A percentile compares a stretch with the other conserved stretches of the same genome.
Conservation (phyloP, 1,140 invertebrate species). For the Temnothorax nylanderi region DNA sequence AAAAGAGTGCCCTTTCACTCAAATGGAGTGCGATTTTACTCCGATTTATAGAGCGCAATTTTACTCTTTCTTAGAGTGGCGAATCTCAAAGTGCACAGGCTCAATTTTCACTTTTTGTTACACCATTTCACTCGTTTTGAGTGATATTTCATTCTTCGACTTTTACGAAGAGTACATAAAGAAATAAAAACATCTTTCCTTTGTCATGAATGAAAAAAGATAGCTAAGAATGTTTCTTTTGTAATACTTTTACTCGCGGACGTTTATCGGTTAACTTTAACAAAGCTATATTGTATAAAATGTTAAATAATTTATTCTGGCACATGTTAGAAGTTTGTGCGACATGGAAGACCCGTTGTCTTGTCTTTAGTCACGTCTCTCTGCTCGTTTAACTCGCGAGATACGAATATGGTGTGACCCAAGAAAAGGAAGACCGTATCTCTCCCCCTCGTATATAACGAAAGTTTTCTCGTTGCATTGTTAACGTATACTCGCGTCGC, state of each 20-base stretch:
- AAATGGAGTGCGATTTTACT: too few species aligned
- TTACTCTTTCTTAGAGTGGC: too few species aligned
- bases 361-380: slow-evolving; percentile 14
- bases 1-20: too few species aligned
- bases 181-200: not conserved
- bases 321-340: not conserved
- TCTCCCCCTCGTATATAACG: not conserved
- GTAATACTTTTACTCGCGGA: not conserved
- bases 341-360: not conserved
- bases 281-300: not conserved
- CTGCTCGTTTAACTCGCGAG: slow-evolving; percentile 6
- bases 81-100: too few species aligned
- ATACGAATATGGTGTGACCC: not conserved
- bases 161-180: not conserved
- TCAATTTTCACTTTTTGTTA: too few species aligned
- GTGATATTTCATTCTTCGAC: too few species aligned
- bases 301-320: slow-evolving; percentile 7
- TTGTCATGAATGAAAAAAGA: not conserved
- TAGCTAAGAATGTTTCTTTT: not conserved
- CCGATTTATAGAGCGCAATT: too few species aligned
- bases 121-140: too few species aligned
- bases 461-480: slow-evolving; percentile 38
- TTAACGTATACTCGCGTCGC: not conserved
- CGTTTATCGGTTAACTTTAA: not conserved
- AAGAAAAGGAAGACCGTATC: not conserved